Evolutionary conservation across 2,113 vertebrate genomes (phyloP).

Genomic region (Galemys pyrenaicus): DNA sequence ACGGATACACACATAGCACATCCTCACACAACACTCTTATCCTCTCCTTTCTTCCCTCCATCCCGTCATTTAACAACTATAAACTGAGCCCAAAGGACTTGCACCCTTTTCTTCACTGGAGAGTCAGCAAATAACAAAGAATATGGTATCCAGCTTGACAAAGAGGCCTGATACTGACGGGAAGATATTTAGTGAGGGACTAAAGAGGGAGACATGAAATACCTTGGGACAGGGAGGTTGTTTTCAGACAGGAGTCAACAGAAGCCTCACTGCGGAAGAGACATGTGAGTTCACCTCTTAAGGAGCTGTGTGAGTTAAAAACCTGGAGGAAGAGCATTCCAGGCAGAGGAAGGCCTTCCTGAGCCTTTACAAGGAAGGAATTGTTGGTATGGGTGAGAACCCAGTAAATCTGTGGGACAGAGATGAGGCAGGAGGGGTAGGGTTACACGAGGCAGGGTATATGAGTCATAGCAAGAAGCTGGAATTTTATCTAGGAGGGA

Average conservation of each 20-base stretch:
- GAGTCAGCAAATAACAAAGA: background rate
- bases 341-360: background rate
- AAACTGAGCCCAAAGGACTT: background rate
- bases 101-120: background rate
- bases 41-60: background rate
- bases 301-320: background rate
- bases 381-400: background rate
- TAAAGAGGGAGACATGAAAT: background rate
- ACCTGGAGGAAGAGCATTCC: background rate
- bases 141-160: background rate
- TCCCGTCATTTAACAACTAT: background rate
- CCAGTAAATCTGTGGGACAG: accelerated
- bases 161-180: accelerated
- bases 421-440: accelerated
- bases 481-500: background rate
- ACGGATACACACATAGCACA: background rate
- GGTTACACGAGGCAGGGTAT: background rate
- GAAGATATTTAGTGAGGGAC: background rate
- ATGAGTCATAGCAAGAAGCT: background rate
- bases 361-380: too few relatives aligned
- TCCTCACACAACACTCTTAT: background rate
- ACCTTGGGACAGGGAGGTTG: background rate
- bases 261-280: background rate
- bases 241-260: background rate
- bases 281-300: background rate